Evolutionary conservation across 2,888 invertebrate species (phyloP), one percentile per base, ranked within the genome.

Genomic region (Tridacna gigas): DNA sequence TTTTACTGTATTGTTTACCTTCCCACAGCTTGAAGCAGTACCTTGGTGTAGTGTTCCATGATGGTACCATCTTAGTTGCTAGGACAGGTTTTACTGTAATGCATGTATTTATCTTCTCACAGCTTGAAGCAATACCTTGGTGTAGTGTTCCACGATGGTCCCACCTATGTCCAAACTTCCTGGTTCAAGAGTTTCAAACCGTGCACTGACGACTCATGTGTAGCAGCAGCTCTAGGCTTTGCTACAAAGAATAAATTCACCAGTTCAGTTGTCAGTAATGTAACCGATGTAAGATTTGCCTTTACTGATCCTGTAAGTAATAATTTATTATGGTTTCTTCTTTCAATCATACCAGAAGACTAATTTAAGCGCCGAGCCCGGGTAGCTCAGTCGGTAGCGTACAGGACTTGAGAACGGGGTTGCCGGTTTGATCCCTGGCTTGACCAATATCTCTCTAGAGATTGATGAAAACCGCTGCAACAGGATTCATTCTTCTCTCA

Each of bases 131-230:
- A 81, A 45, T 78, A 76, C 45, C 25, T 79, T 48, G 84, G 84
- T 47, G 66, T 69, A 11, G 74, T 84, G 13, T 67, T 75, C 28
- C 77, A 84, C 65, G 84, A 84, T 28, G 84, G 84, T 2, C 84
- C 84, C 7, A 79, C 80, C 0, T 79, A 79, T 63, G 71, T 79
- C 13, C 25, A 66, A 4, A 71, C 47, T 22, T 81, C 75, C 12
- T 84, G 80, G 80, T 84, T 84, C 65, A 75, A 78, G 15, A 78
- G 81, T 4, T 84, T 84, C 61, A 28, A 74, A 51, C 63, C 47
- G 0, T 51, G 74, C 47, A n/a, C 69, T 15, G 56, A 82, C 25
- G 76, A 51, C 0, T 45, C 48, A 20, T 80, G 71, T 47, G 45
- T 76, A 0, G 67, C 78, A n/a, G 81, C 69, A 22, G 84, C 84